These are phyloP conservation scores for Ephestia elutella DNA, from an alignment of 1,140 invertebrate genomes.

Conservation along the genomic window DNA sequence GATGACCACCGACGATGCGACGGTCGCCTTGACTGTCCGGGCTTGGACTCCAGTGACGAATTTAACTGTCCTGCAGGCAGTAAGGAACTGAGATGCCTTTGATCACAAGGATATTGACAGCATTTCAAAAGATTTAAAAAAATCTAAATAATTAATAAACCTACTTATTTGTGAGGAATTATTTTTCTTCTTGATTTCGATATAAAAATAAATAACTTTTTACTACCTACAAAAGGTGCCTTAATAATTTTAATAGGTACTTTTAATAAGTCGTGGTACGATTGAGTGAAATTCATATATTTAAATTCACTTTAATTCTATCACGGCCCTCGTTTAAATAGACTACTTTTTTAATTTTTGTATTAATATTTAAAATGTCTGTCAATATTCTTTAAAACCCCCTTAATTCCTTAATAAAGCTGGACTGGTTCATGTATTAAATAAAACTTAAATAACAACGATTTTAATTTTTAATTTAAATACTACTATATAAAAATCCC, in stretches of 20 bases:
- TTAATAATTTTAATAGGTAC: too few species aligned
- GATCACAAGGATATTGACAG: slow-evolving; percentile 7
- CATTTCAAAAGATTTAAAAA: not conserved
- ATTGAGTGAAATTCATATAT: too few species aligned
- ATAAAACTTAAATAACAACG: not conserved
- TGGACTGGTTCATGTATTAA: slow-evolving; percentile 1
- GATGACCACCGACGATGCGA: slow-evolving; percentile 75
- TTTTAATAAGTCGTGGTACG: too few species aligned
- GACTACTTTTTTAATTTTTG: too few species aligned
- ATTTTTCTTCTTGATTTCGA: too few species aligned
- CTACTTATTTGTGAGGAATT: too few species aligned
- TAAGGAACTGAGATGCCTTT: slow-evolving; percentile 29
- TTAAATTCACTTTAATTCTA: too few species aligned
- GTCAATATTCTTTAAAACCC: slow-evolving; percentile 1
- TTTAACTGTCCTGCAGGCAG: slow-evolving; percentile 74
- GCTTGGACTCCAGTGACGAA: slow-evolving; percentile 79
- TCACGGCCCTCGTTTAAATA: too few species aligned
- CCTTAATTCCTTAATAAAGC: not conserved
- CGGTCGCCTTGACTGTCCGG: slow-evolving; percentile 78
- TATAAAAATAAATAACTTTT: too few species aligned
- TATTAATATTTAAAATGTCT: not conserved
- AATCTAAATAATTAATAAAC: not conserved
- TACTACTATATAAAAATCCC: not conserved
- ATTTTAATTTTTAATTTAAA: not conserved
- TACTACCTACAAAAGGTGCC: too few species aligned